Conservation (phyloP, 2,797 vertebrate genomes). For the Adrianichthys oophorus region DNA sequence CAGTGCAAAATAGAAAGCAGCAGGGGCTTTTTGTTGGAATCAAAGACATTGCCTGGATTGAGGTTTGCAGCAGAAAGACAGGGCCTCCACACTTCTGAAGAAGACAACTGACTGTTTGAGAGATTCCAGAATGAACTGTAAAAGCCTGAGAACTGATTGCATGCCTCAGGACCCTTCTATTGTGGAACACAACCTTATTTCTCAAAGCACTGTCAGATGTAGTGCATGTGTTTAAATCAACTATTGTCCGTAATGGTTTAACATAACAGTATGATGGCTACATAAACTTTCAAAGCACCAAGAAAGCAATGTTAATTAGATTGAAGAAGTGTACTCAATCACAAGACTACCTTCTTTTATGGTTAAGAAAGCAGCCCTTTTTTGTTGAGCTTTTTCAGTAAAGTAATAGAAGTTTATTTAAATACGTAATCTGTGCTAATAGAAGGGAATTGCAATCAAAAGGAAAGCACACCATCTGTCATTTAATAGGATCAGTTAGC, state of each 20-base stretch:
- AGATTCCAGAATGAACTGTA: slow-evolving; percentile 40
- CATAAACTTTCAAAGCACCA: slow-evolving; percentile 30
- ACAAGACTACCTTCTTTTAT: slow-evolving; percentile 31
- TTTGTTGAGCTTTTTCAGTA: too few relatives aligned
- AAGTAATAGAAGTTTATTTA: too few relatives aligned
- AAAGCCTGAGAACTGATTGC: slow-evolving; percentile 47
- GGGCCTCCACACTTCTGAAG: slow-evolving; percentile 52
- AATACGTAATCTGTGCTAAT: too few relatives aligned
- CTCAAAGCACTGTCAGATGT: slow-evolving; percentile 36
- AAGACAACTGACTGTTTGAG: slow-evolving; percentile 52
- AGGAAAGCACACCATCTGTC: too few relatives aligned
- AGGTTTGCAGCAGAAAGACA: slow-evolving; percentile 52
- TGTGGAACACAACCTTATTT: slow-evolving; percentile 36
- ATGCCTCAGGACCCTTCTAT: slow-evolving; percentile 46
- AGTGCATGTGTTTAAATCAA: slow-evolving; percentile 25
- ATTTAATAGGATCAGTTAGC: too few relatives aligned
- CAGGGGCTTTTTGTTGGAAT: slow-evolving; percentile 61
- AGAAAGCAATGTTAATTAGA: slow-evolving; percentile 57
- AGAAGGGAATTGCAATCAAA: too few relatives aligned
- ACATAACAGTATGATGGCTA: slow-evolving; percentile 35
- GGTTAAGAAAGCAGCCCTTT: slow-evolving; percentile 30
- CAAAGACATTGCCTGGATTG: slow-evolving; percentile 64
- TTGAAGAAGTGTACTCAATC: slow-evolving; percentile 53
- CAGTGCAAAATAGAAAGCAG: slow-evolving; percentile 43
- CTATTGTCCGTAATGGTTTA: slow-evolving; percentile 25